Evolutionary conservation across 2,113 vertebrate species (phyloP), one percentile per base, ranked within the genome.

Genomic region (Notothenia rossii): DNA sequence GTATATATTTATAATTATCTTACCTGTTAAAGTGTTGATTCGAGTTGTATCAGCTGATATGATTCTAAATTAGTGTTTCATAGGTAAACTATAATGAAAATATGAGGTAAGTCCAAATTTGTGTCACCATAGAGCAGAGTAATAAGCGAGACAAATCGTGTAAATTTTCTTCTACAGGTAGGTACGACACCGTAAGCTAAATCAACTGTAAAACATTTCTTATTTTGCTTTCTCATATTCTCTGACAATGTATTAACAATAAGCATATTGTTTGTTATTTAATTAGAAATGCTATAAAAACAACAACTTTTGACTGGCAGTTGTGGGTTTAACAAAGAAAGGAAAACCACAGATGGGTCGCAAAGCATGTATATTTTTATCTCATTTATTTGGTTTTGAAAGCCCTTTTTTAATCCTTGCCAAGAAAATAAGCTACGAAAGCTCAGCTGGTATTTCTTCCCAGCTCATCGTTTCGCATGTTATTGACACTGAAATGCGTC

Each of bases 401-500:
- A 46, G 29, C 55, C 3, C 18, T 50, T 53, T 75, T 67, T 48
- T 7, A 59, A 64, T 46, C 43, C 9, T 40, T 22, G 54, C 15
- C 59, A 63, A 62, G 25, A 22, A 20, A 14, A 25, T 3, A 51
- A 77, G 17, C 29, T 13, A 17, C 4, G n/a, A 60, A 51, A 60
- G 29, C 46, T 53, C 46, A 51, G 11, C 1, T 9, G 46, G 55
- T 20, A 5, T 7, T 50, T 67, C 48, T 33, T 15, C 20, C 13
- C 36, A 15, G 9, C 15, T 36, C 45, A 53, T 22, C 75, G 70
- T 63, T 70, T 18, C 6, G 18, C 29, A 33, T 40, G 36, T 40
- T 40, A 40, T 15, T 70, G 65, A 77, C 66, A 51, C 40, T 80
- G 64, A 88, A 81, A 45, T 61, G 64, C 51, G 66, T 82, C 69